A percentile compares a stretch with the other conserved stretches of the same genome.
Evolutionary conservation across 2,888 invertebrate species (phyloP).

Genomic region (Caradrina kadenii): DNA sequence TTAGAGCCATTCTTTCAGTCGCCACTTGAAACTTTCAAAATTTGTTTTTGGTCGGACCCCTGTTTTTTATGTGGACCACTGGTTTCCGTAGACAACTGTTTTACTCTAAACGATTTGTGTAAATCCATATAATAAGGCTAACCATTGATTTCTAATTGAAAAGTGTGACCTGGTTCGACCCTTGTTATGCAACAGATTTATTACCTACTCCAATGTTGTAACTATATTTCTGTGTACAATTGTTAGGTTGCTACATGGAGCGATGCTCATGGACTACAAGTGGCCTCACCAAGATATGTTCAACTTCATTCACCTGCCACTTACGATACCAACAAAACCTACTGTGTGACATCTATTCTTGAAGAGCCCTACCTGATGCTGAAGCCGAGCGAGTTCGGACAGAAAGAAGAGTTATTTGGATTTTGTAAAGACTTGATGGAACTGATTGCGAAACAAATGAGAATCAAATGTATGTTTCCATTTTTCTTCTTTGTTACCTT

Average conservation of each 20-base stretch:
- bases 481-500: neutral
- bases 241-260: constrained; percentile 96
- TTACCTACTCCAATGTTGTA: neutral
- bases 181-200: neutral
- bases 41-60: constrained; percentile 54
- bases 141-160: constrained; percentile 4
- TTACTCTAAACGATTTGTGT: constrained; percentile 21
- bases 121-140: constrained; percentile 7
- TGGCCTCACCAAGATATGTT: constrained; percentile 94
- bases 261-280: constrained; percentile 94
- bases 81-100: constrained; percentile 33
- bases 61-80: constrained; percentile 52
- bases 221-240: neutral
- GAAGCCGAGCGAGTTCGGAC: constrained; percentile 91
- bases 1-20: constrained; percentile 67
- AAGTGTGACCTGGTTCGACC: neutral
- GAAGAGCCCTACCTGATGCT: constrained; percentile 97
- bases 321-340: constrained; percentile 95
- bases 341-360: constrained; percentile 96
- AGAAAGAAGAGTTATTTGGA: constrained; percentile 96
- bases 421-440: constrained; percentile 98
- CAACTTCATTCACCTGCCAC: constrained; percentile 93
- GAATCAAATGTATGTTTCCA: constrained; percentile 94
- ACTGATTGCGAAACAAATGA: constrained; percentile 94
- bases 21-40: constrained; percentile 66